A percentile compares a stretch with the other conserved stretches of the same genome.
Conservation (phyloP, 2,888 invertebrate species). For the Ophion ellenae region DNA sequence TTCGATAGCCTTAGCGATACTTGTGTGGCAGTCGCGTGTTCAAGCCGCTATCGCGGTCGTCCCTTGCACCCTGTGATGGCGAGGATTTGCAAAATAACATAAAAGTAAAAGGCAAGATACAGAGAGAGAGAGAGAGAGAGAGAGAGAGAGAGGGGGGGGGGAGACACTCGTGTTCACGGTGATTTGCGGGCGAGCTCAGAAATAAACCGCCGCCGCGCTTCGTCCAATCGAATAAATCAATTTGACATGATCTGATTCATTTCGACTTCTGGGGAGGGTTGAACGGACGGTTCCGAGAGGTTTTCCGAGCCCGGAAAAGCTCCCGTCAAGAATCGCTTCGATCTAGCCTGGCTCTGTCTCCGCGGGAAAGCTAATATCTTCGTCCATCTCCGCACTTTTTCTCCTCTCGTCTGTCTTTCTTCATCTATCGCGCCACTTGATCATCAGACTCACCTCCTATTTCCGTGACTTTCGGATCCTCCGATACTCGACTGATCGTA, state of each 20-base stretch:
- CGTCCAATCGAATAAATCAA: constrained; percentile 63
- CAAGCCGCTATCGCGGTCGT: neutral
- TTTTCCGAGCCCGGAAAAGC: constrained; percentile 56
- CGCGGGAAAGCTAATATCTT: constrained; percentile 10
- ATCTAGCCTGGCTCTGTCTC: constrained; percentile 55
- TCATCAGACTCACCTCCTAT: constrained; percentile 29
- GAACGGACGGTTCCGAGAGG: constrained; percentile 46
- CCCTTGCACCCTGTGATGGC: constrained; percentile 19
- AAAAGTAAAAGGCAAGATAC: neutral
- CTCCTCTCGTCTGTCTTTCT: constrained; percentile 10
- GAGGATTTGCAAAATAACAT: constrained; percentile 29
- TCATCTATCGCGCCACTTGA: constrained; percentile 25
- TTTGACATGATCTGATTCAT: constrained; percentile 65
- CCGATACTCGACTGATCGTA: neutral
- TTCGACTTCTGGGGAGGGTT: constrained; percentile 48
- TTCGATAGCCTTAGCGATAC: constrained; percentile 2
- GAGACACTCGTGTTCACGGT: constrained; percentile 35
- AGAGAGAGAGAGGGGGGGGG: neutral
- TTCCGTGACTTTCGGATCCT: constrained; percentile 12
- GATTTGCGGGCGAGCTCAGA: constrained; percentile 57
- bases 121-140: neutral
- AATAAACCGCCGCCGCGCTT: constrained; percentile 56
- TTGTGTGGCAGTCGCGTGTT: constrained; percentile 3
- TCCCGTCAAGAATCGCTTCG: constrained; percentile 57
- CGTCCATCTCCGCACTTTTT: neutral